Evolutionary conservation across 1,140 invertebrate species (phyloP).

Genomic region (Drosophila athabasca): DNA sequence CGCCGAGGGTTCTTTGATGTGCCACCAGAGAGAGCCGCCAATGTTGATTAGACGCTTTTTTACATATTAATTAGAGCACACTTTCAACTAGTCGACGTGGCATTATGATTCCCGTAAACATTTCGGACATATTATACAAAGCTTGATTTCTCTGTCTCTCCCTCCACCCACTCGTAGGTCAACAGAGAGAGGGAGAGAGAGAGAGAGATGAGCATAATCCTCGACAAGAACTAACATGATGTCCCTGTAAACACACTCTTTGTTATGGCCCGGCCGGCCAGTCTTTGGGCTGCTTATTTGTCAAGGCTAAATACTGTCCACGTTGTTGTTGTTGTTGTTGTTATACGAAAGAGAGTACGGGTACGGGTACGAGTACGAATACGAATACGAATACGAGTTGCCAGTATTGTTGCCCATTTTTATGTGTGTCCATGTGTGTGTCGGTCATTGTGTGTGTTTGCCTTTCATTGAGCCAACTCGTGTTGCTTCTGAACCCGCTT

Average conservation of each 20-base stretch:
- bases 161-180: too few species aligned
- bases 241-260: slow-evolving; percentile 33
- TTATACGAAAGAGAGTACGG: too few species aligned
- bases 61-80: slow-evolving; percentile 48
- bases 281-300: slow-evolving; percentile 39
- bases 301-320: slow-evolving; percentile 53
- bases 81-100: slow-evolving; percentile 43
- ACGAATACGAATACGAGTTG: slow-evolving; percentile 4
- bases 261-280: slow-evolving; percentile 12
- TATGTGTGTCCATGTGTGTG: slow-evolving; percentile 14
- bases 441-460: slow-evolving; percentile 37
- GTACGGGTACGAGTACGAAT: background rate
- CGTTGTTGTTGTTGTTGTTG: slow-evolving; percentile 26
- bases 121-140: slow-evolving; percentile 17
- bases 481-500: slow-evolving; percentile 9
- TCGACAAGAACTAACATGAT: background rate
- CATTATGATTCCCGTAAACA: slow-evolving; percentile 33
- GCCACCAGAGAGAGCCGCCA: slow-evolving; percentile 24
- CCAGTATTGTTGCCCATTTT: slow-evolving; percentile 44
- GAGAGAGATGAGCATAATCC: too few species aligned
- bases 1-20: slow-evolving; percentile 44
- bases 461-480: slow-evolving; percentile 39
- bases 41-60: slow-evolving; percentile 39
- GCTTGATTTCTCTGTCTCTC: slow-evolving; percentile 7
- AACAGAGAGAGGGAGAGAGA: too few species aligned